Conservation (phyloP, 2,888 invertebrate species). For the Sphaeridia pumilis region DNA sequence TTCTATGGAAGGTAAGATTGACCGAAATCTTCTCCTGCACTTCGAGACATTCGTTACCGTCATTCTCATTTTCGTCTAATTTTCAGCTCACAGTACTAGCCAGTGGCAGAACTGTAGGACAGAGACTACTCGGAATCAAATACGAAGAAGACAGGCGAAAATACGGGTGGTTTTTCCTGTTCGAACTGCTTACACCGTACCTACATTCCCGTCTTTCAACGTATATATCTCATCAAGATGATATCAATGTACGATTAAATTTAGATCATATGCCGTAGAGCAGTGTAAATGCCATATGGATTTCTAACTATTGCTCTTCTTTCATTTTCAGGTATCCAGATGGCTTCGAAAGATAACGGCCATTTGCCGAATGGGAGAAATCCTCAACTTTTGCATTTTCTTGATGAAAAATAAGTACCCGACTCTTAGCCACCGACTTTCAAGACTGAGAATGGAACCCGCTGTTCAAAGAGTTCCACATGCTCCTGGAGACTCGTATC, state of each 20-base stretch:
- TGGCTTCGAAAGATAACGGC: no score
- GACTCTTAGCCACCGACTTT: conserved; percentile 17
- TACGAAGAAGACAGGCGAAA: not conserved
- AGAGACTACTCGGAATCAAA: conserved; percentile 8
- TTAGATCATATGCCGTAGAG: no score
- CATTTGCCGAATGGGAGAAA: conserved; percentile 6
- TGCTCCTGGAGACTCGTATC: conserved; percentile 26
- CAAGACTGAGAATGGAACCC: conserved; percentile 20
- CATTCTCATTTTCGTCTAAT: not conserved
- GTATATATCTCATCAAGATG: not conserved
- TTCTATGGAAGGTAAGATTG: conserved; percentile 29
- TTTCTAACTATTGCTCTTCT: not conserved
- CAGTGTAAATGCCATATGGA: not conserved
- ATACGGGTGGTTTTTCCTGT: not conserved
- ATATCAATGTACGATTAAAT: not conserved
- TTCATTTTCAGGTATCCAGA: no score
- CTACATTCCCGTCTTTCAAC: not conserved
- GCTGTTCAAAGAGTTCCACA: conserved; percentile 11
- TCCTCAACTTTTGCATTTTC: conserved; percentile 26
- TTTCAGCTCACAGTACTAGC: conserved; percentile 1
- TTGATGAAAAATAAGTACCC: conserved; percentile 29
- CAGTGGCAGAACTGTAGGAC: conserved; percentile 8
- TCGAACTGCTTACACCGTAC: conserved; percentile 1
- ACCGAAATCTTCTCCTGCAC: no score
- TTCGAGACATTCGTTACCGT: no score